Evolutionary conservation across 2,888 invertebrate species (phyloP).

Genomic region (Oscheius onirici): DNA sequence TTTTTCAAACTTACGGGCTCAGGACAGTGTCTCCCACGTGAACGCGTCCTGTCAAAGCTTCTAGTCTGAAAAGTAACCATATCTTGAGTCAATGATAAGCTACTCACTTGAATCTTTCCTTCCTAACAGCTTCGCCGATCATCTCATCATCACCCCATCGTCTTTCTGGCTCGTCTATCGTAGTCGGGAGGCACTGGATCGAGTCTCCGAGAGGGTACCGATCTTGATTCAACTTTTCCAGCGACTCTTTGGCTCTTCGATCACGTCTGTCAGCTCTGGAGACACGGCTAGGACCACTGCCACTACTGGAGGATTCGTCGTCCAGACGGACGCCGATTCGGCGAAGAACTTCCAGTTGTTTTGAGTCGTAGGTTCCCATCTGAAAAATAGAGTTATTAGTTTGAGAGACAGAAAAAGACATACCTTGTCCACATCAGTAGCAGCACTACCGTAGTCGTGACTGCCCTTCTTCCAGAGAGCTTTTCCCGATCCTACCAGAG

Average conservation of each 20-base stretch:
- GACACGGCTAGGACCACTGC: constrained; percentile 36
- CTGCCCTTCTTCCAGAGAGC: constrained; percentile 24
- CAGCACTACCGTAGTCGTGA: constrained; percentile 32
- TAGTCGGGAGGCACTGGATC: constrained; percentile 56
- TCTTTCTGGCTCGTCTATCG: constrained; percentile 25
- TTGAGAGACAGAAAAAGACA: background rate
- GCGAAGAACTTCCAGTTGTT: constrained; percentile 29
- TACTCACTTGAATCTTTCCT: constrained; percentile 23
- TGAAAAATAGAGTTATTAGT: background rate
- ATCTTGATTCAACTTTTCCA: constrained; percentile 33
- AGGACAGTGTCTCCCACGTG: constrained; percentile 50
- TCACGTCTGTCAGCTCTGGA: constrained; percentile 35
- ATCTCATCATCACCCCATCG: constrained; percentile 24
- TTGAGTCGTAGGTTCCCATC: constrained; percentile 29
- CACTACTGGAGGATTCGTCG: constrained; percentile 27
- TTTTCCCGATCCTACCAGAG: constrained; percentile 34
- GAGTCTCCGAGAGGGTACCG: constrained; percentile 44
- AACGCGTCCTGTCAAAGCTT: constrained; percentile 35
- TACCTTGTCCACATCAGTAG: constrained; percentile 16
- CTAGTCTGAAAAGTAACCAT: constrained; percentile 21
- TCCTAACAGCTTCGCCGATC: constrained; percentile 36
- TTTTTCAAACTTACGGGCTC: constrained; percentile 30
- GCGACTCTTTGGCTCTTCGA: constrained; percentile 29
- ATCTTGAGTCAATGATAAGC: constrained; percentile 22
- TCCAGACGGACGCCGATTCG: constrained; percentile 26